phyloP scores from a whole-genome alignment of 2,888 invertebrate species.

The Exocentrus adspersus region DNA sequence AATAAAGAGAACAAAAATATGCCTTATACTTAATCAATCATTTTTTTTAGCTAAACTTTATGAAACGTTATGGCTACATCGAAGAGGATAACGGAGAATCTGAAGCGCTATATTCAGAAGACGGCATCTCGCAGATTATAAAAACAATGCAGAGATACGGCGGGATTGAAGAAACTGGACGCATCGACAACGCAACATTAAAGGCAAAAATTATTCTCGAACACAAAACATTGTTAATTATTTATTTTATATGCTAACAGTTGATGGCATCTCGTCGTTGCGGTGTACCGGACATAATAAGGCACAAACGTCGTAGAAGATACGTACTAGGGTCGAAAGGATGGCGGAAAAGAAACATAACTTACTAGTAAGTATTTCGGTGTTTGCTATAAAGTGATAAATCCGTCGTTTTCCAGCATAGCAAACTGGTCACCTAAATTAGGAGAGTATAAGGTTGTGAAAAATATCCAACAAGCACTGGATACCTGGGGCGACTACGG shows the following conservation, averaged over 20 bases:
- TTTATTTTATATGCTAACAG: constrained; percentile 57
- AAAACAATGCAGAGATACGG: constrained; percentile 77
- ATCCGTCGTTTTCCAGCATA: constrained; percentile 65
- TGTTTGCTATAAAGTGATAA: not conserved
- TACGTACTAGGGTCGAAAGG: constrained; percentile 71
- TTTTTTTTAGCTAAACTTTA: constrained; percentile 70
- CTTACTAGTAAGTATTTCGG: constrained; percentile 70
- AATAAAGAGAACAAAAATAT: too few relatives aligned
- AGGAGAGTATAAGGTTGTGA: constrained; percentile 66
- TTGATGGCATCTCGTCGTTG: constrained; percentile 75
- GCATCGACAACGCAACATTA: constrained; percentile 72
- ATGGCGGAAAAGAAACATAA: constrained; percentile 75
- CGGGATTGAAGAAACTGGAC: constrained; percentile 74
- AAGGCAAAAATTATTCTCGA: constrained; percentile 63
- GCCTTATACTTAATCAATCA: too few relatives aligned
- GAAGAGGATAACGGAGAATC: constrained; percentile 65
- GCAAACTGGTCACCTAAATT: constrained; percentile 75
- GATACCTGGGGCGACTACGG: constrained; percentile 76
- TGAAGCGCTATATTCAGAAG: constrained; percentile 71
- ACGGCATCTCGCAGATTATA: constrained; percentile 72
- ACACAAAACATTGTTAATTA: not conserved
- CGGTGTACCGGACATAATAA: constrained; percentile 75
- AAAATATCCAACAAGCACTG: constrained; percentile 71
- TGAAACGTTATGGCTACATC: constrained; percentile 78
- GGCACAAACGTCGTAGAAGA: constrained; percentile 65